Evolutionary conservation across 2,888 invertebrate species (phyloP).

Genomic region (Zaprionus lineosus): DNA sequence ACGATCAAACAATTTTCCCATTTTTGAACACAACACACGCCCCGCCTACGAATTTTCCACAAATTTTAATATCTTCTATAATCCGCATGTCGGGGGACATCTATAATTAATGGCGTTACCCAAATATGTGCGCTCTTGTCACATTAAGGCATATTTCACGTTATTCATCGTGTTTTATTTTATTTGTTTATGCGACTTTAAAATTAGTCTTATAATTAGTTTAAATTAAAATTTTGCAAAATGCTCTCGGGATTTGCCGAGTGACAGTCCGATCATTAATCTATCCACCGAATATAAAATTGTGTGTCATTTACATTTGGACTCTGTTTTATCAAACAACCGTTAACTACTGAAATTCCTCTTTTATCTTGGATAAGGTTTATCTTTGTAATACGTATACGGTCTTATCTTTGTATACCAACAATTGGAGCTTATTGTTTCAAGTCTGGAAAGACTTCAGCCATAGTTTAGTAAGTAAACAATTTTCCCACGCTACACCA

Average conservation of each 20-base stretch:
- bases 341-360: conserved; percentile 35
- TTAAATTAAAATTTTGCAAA: conserved; percentile 54
- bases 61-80: conserved; percentile 41
- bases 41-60: conserved; percentile 53
- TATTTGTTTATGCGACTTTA: conserved; percentile 35
- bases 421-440: conserved; percentile 12
- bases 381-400: conserved; percentile 20
- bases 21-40: too few species aligned
- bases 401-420: conserved; percentile 28
- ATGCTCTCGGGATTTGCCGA: conserved; percentile 28
- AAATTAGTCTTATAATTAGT: conserved; percentile 68
- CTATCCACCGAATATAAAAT: conserved; percentile 13
- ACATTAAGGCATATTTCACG: conserved; percentile 50
- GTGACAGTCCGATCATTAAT: conserved; percentile 55
- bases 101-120: conserved; percentile 54
- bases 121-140: conserved; percentile 46
- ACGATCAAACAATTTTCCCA: conserved; percentile 31
- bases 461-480: conserved; percentile 50
- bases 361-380: conserved; percentile 17
- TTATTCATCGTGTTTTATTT: conserved; percentile 43
- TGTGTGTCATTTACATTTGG: not conserved
- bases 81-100: conserved; percentile 48
- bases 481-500: conserved; percentile 70
- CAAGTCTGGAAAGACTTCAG: conserved; percentile 3
- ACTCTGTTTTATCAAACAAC: conserved; percentile 27